Conservation (phyloP, 2,888 invertebrate genomes). For the Pterostichus madidus region DNA sequence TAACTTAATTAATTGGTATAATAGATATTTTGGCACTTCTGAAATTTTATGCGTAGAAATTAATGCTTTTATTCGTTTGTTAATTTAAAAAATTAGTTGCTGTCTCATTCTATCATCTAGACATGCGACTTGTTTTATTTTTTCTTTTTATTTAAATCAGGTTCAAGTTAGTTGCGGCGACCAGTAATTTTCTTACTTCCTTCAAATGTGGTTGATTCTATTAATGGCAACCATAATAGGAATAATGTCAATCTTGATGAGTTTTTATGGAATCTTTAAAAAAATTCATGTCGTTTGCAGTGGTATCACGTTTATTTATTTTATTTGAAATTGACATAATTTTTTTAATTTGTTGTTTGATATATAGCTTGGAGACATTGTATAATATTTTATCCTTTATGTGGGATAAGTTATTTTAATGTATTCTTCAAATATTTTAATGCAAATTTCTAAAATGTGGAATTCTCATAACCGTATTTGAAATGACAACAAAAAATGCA, state of each 20-base stretch:
- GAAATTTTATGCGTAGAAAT: constrained; percentile 21
- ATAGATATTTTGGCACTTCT: constrained; percentile 36
- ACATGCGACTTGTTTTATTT: neutral
- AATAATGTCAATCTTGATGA: constrained; percentile 34
- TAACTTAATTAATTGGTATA: constrained; percentile 35
- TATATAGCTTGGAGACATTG: neutral
- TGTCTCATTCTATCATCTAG: constrained; percentile 22
- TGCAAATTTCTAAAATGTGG: neutral
- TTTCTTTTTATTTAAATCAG: constrained; percentile 26
- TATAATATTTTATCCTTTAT: neutral
- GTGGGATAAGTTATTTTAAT: constrained; percentile 1
- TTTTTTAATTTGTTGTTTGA: neutral
- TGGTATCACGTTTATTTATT: constrained; percentile 5
- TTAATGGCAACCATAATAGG: constrained; percentile 41
- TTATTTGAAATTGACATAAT: constrained; percentile 6
- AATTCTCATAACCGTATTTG: neutral
- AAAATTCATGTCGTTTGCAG: constrained; percentile 1
- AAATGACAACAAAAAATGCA: neutral
- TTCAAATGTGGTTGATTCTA: constrained; percentile 32
- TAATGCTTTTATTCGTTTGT: constrained; percentile 22
- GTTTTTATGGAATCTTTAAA: constrained; percentile 18
- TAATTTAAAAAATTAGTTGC: constrained; percentile 38
- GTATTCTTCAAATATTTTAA: neutral
- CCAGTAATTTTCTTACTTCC: constrained; percentile 36
- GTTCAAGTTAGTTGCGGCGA: constrained; percentile 11